Evolutionary conservation across 1,140 invertebrate genomes (phyloP).

Genomic region (Ctenoplectra terminalis): DNA sequence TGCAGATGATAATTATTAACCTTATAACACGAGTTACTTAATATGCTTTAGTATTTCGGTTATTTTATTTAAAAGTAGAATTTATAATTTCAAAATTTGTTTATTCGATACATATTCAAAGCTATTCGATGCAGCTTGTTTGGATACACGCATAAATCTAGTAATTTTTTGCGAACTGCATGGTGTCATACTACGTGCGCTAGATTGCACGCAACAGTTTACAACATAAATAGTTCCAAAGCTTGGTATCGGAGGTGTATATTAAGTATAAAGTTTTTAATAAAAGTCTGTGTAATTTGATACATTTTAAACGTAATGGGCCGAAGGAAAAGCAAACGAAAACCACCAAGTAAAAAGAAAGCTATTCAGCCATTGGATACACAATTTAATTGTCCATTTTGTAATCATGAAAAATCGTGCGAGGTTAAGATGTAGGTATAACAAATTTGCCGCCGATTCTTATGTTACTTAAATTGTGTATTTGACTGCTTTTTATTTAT

Average conservation of each 20-base stretch:
- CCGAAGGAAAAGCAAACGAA: conserved; percentile 97
- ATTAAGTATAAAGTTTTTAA: background rate
- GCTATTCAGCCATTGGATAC: conserved; percentile 96
- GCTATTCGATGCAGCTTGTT: background rate
- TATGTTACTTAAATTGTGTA: background rate
- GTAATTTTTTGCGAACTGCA: conserved; percentile 2
- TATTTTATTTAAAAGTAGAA: background rate
- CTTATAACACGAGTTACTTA: background rate
- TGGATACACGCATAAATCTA: background rate
- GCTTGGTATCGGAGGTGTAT: background rate
- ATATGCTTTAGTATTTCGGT: background rate
- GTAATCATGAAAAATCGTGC: conserved; percentile 99
- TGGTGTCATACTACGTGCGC: background rate
- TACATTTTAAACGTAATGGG: conserved; percentile 88
- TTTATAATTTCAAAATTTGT: background rate
- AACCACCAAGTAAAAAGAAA: conserved; percentile 97
- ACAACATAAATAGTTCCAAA: conserved; percentile 13
- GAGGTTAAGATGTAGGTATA: conserved; percentile 98
- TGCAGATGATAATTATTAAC: background rate
- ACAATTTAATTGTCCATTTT: conserved; percentile 99
- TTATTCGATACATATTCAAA: background rate
- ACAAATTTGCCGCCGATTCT: background rate
- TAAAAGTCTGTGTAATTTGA: background rate
- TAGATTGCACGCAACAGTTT: background rate
- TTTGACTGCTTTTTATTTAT: conserved; percentile 66